Percentiles rank a stretch among this genome's conserved stretches.
These are phyloP conservation scores for Sebastes elongatus DNA, from an alignment of 2,797 vertebrate species.

Conservation along the genomic window DNA sequence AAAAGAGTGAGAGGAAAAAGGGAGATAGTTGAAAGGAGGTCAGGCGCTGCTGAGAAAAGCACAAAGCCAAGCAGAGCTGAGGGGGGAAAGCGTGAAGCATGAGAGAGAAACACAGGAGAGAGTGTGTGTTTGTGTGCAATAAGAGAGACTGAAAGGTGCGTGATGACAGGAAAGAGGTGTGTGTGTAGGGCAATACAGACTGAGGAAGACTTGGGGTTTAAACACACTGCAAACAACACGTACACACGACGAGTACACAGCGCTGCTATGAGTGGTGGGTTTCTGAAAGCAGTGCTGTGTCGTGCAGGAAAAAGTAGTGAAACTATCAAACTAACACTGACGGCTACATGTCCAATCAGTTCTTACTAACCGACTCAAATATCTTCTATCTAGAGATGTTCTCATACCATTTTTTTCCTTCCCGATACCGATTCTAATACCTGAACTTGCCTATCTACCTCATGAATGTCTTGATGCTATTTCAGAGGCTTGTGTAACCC, in stretches of 20 bases:
- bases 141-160: not conserved
- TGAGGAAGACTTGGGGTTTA: not conserved
- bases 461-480: not conserved
- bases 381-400: not conserved
- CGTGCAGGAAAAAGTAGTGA: not conserved
- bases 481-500: not conserved
- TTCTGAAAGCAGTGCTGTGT: not conserved
- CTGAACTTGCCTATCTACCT: not conserved
- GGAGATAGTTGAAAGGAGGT: conserved; percentile 45
- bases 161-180: not conserved
- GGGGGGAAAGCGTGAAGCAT: conserved; percentile 7
- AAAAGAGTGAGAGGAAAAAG: conserved; percentile 28
- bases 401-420: not conserved
- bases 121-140: not conserved
- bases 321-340: not conserved
- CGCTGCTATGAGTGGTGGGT: not conserved
- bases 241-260: not conserved
- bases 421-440: not conserved
- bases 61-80: conserved; percentile 19
- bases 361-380: not conserved
- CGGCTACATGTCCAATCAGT: not conserved
- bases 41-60: conserved; percentile 38
- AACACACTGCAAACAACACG: not conserved
- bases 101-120: conserved; percentile 4
- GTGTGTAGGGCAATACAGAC: not conserved